phyloP scores from a whole-genome alignment of 2,797 vertebrate species.

The Poecilia velifera region DNA sequence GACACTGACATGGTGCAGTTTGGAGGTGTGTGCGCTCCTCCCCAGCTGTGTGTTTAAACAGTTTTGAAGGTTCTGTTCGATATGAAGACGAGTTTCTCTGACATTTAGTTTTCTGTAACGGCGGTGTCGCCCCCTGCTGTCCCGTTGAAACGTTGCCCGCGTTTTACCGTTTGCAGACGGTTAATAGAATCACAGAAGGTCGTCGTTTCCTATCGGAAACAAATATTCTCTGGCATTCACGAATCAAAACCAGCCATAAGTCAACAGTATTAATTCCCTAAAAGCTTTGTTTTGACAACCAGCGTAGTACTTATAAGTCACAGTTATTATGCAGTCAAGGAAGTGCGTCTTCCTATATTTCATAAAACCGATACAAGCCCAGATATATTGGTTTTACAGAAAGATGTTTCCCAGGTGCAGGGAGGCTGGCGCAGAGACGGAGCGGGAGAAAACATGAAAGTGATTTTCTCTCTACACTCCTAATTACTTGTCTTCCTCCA shows the following conservation, averaged over 20 bases:
- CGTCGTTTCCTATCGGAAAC: background rate
- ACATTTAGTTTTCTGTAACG: background rate
- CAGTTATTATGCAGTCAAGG: conserved; percentile 16
- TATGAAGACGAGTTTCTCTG: background rate
- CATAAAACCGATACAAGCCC: conserved; percentile 14
- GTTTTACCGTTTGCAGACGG: background rate
- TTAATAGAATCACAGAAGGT: background rate
- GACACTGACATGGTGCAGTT: background rate
- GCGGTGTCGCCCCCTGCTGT: background rate
- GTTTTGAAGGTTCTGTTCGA: no score
- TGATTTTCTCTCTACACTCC: conserved; percentile 56
- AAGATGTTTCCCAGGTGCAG: conserved; percentile 49
- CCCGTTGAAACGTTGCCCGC: background rate
- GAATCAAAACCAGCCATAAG: background rate
- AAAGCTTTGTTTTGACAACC: background rate
- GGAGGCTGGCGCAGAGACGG: conserved; percentile 37
- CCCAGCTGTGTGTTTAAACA: background rate
- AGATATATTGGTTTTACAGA: conserved; percentile 32
- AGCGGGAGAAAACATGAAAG: conserved; percentile 58
- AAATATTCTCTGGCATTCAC: conserved; percentile 2
- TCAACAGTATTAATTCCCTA: conserved; percentile 3
- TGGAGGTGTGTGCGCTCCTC: background rate
- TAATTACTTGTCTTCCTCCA: conserved; percentile 71
- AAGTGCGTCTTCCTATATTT: conserved; percentile 13
- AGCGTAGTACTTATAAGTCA: background rate